Percentiles rank a stretch among this genome's conserved stretches.
phyloP scores from a whole-genome alignment of 2,797 vertebrate species.

The Lacerta agilis region DNA sequence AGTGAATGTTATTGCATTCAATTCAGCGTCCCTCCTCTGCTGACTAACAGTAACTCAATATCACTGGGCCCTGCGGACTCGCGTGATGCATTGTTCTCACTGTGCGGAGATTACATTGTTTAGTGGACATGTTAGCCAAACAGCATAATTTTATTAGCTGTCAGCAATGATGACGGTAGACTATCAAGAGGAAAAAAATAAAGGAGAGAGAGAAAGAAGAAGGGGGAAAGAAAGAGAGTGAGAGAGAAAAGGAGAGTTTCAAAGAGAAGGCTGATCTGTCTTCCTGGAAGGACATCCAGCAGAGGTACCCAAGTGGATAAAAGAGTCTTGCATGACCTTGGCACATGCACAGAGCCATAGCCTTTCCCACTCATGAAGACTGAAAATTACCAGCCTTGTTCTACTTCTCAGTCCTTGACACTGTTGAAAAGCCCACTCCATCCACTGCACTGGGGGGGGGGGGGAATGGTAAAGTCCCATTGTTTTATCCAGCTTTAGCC shows the following conservation, averaged over 20 bases:
- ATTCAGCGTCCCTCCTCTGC: slow-evolving; percentile 46
- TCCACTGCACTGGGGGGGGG: not conserved
- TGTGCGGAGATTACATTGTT: slow-evolving; percentile 42
- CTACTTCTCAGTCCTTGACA: not conserved
- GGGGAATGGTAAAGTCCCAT: not conserved
- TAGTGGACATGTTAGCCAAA: slow-evolving; percentile 44
- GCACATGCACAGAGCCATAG: not conserved
- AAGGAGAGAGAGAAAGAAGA: not conserved
- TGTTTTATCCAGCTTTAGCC: not conserved
- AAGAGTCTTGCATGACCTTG: not conserved
- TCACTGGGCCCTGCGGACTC: not conserved
- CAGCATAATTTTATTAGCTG: slow-evolving; percentile 37
- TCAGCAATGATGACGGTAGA: slow-evolving; percentile 1
- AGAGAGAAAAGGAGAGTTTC: not conserved
- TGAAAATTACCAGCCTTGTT: not conserved
- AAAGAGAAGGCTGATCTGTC: not conserved
- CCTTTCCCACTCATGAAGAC: not conserved
- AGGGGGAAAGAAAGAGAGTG: not conserved
- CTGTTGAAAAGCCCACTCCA: not conserved
- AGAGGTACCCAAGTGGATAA: not conserved
- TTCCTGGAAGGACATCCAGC: not conserved
- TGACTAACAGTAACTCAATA: slow-evolving; percentile 55
- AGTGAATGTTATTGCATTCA: slow-evolving; percentile 41
- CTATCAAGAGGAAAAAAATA: not conserved
- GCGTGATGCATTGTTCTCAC: slow-evolving; percentile 17